phyloP scores from a whole-genome alignment of 2,113 vertebrate genomes.

The Centropus bengalensis region DNA sequence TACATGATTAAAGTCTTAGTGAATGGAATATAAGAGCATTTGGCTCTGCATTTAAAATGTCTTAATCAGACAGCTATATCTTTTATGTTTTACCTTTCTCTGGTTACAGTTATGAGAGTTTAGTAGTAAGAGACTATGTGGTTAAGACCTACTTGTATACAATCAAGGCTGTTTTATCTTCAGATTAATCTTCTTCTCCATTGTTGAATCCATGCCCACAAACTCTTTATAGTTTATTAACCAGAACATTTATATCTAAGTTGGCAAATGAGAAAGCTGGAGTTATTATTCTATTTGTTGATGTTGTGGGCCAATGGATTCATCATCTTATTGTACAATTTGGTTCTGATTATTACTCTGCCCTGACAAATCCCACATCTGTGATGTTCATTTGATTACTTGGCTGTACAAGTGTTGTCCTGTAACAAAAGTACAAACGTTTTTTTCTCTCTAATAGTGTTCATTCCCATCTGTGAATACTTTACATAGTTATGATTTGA shows the following conservation, averaged over 20 bases:
- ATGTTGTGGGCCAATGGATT: neutral
- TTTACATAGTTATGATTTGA: neutral
- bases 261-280: neutral
- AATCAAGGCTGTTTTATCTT: neutral
- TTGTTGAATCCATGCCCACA: neutral
- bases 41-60: neutral
- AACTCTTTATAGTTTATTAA: neutral
- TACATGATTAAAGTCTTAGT: neutral
- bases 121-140: rapidly evolving
- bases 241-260: neutral
- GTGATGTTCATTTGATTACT: neutral
- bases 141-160: neutral
- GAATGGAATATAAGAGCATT: neutral
- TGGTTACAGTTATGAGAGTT: neutral
- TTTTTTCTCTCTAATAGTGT: neutral
- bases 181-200: neutral
- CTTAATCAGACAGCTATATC: neutral
- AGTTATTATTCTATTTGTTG: neutral
- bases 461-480: neutral
- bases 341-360: neutral
- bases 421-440: neutral
- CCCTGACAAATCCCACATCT: neutral
- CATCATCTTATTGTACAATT: neutral
- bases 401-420: neutral
- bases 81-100: neutral